These are phyloP conservation scores for Podarcis raffonei DNA, from an alignment of 2,113 vertebrate species.

Conservation along the genomic window DNA sequence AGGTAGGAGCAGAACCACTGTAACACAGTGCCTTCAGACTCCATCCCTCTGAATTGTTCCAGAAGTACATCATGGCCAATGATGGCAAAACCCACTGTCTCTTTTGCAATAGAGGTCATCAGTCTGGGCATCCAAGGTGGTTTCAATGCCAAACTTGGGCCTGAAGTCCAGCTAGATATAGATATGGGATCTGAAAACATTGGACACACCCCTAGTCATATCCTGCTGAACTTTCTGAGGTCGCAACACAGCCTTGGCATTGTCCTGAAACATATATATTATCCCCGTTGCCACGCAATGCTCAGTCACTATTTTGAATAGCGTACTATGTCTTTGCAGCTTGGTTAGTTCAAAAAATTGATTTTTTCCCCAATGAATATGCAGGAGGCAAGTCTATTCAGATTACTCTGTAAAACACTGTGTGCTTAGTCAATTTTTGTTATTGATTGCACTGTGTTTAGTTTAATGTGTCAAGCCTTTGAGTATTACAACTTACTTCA, in stretches of 20 bases:
- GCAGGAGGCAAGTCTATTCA: slow-evolving; percentile 36
- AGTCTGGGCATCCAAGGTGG: too few species aligned
- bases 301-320: not conserved
- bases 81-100: too few species aligned
- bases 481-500: slow-evolving; percentile 38
- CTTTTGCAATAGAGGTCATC: too few species aligned
- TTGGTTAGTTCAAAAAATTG: slow-evolving; percentile 34
- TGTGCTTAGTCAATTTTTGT: slow-evolving; percentile 39
- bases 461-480: slow-evolving; percentile 31
- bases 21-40: too few species aligned
- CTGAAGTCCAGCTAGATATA: too few species aligned
- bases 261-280: not conserved
- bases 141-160: too few species aligned
- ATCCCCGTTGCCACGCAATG: not conserved
- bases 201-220: not conserved
- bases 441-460: slow-evolving; percentile 39
- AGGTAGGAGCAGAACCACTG: too few species aligned
- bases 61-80: too few species aligned
- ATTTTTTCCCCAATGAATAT: slow-evolving; percentile 21
- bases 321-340: not conserved
- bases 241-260: not conserved
- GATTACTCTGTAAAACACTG: slow-evolving; percentile 24
- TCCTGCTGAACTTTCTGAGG: too few species aligned
- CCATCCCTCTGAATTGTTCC: too few species aligned
- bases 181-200: not conserved